Evolutionary conservation across 1,140 invertebrate species (phyloP).

Genomic region (Spodoptera frugiperda): DNA sequence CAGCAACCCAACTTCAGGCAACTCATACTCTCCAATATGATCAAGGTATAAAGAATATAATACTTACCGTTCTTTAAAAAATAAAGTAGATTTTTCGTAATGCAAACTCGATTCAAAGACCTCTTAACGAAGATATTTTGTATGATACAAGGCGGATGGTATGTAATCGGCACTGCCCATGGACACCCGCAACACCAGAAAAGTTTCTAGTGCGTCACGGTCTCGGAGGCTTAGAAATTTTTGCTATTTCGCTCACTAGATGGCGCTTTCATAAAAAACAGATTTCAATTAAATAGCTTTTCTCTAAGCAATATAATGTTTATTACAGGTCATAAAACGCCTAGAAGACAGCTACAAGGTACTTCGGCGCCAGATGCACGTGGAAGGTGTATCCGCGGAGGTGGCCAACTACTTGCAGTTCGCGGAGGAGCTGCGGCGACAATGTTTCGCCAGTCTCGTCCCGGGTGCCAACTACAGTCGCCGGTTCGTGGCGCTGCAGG

Average conservation of each 20-base stretch:
- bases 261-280: too few relatives aligned
- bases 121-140: too few relatives aligned
- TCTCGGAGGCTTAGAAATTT: neutral
- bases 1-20: constrained; percentile 89
- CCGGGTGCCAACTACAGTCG: constrained; percentile 91
- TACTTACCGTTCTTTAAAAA: neutral
- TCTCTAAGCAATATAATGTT: too few relatives aligned
- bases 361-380: constrained; percentile 51
- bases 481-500: constrained; percentile 88
- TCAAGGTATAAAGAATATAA: constrained; percentile 86
- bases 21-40: constrained; percentile 87
- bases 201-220: neutral
- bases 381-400: constrained; percentile 23
- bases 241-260: too few relatives aligned
- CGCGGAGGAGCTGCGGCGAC: constrained; percentile 82
- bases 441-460: constrained; percentile 88
- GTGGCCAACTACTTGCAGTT: constrained; percentile 71
- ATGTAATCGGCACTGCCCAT: too few relatives aligned
- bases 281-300: too few relatives aligned
- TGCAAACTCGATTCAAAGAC: too few relatives aligned
- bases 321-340: constrained; percentile 71
- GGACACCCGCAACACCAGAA: too few relatives aligned
- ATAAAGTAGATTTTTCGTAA: too few relatives aligned
- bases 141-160: too few relatives aligned
- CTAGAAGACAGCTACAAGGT: constrained; percentile 68